Base-by-base conservation (phyloP, 1,140 invertebrate species). In the Aphidius gifuensis region DNA sequence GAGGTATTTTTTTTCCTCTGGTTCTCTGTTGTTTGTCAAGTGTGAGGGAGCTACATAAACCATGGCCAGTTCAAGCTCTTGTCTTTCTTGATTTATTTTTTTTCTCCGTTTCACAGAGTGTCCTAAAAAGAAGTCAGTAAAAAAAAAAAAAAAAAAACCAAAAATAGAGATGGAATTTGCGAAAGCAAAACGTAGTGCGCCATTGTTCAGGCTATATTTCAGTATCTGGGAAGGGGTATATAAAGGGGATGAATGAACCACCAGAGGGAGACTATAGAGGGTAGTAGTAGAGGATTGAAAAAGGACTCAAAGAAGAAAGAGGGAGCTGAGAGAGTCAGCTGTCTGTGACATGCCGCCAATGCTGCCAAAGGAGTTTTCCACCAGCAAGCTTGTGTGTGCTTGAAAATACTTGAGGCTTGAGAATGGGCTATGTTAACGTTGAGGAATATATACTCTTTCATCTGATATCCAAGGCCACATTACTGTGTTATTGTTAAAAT, bases 131-230 rank as follows among this genome's bases (percentile, higher is more conserved):
- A 57, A 32, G 47, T 9, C 44, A 48, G 45, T 51, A 5, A n/a
- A 49, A 47, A 53, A 43, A 45, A 5, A n/a, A 49, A 47, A 53
- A 43, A 45, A 58, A 54, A 58, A 58, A n/a, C 32, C 47, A 51
- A 51, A 32, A 21, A 47, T 38, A 55, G 38, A 39, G 43, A 40
- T 21, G 7, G 23, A 45, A 9, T 11, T 21, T 51, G n/a, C 49
- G 56, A 47, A 32, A 32, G 23, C 23, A 32, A 46, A 55, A 66
- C 64, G 62, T 74, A 65, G 74, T 50, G 63, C 75, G 73, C 74
- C 73, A 81, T 80, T 80, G 78, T 80, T 80, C 74, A 68, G 67
- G 74, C 74, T 72, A 81, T 80, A 80, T 80, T 80, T 80, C 74
- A 80, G 71, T 70, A 71, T 70, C 71, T 69, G 69, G 69, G 74